Evolutionary conservation across 30 jellyfish, hydroid and myxozoan species (phyloP).

Genomic region (Chironex yamaguchii): DNA sequence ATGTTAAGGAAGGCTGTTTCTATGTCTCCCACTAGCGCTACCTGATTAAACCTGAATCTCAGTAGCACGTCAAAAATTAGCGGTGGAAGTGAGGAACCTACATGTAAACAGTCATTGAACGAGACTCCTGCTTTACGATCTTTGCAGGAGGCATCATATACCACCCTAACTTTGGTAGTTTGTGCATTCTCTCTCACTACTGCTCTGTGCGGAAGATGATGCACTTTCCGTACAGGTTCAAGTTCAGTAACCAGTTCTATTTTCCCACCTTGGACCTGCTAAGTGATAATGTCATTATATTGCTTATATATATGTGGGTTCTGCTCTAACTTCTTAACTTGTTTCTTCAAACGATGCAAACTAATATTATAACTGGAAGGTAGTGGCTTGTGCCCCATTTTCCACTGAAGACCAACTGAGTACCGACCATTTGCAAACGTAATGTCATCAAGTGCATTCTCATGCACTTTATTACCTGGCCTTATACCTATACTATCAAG

Average conservation of each 20-base stretch:
- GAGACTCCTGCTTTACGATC: constrained; percentile 36
- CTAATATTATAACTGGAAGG: constrained; percentile 11
- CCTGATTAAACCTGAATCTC: constrained; percentile 16
- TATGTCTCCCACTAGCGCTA: constrained; percentile 53
- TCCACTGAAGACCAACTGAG: constrained; percentile 54
- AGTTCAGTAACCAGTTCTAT: constrained; percentile 50
- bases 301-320: constrained; percentile 19
- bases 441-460: neutral
- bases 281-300: constrained; percentile 23
- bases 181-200: constrained; percentile 49
- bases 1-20: constrained; percentile 32
- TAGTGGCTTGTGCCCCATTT: constrained; percentile 32
- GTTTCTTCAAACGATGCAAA: constrained; percentile 17
- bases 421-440: constrained; percentile 7
- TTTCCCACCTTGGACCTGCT: constrained; percentile 25
- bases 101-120: constrained; percentile 27
- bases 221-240: constrained; percentile 17
- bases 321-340: constrained; percentile 44
- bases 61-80: constrained; percentile 43
- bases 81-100: constrained; percentile 44
- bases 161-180: constrained; percentile 54
- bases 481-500: constrained; percentile 56
- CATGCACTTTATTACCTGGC: constrained; percentile 10
- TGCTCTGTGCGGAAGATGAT: constrained; percentile 46
- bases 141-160: constrained; percentile 55